Evolutionary conservation across 1,140 invertebrate species (phyloP), one percentile per base, ranked within the genome.

Genomic region (Nephila pilipes): DNA sequence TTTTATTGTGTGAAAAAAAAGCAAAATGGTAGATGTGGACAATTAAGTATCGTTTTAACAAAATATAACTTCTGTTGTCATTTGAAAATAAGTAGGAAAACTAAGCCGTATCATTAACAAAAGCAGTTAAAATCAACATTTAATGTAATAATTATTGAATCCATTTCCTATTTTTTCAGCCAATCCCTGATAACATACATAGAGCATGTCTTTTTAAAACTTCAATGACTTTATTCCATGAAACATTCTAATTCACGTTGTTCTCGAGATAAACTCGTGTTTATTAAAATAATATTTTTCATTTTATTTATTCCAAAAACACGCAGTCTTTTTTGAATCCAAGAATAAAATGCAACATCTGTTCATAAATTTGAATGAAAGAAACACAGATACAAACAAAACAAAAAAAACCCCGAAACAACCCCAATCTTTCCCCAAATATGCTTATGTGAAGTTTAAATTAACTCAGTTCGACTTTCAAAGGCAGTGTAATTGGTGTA

Each of bases 341-440:
- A 46, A 46, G 46, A 10, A 65, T 29, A 16, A 25, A 36, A 4
- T 4, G 38, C 25, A 81, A 55, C 80, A 81, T 81, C 38, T 81
- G 80, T 55, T 81, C 80, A 81, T 81, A 81, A 54, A 81, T 55
- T n/a, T 29, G n/a, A 81, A 54, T 54, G 80, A 54, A 81, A n/a
- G 20, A 54, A 81, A 25, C 12, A 18, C 18, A 55, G 20, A 81
- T 54, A 54, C 38, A 81, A 81, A 14, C n/a, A 32, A 16, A 3
- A 3, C 29, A 6, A 20, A 22, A 75, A 12, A 29, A 36, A 25
- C 14, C 69, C 38, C 36, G 5, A 22, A 75, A 12, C 2, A 36
- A 25, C 14, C 69, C 38, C 36, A 20, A 22, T 54, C 83, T 58
- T 58, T 60, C 16, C 12, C 69, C 29, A 75, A 75, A 29, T 60